These are phyloP conservation scores for Muschampia plurimacula DNA, from an alignment of 2,888 invertebrate species.

Conservation along the genomic window DNA sequence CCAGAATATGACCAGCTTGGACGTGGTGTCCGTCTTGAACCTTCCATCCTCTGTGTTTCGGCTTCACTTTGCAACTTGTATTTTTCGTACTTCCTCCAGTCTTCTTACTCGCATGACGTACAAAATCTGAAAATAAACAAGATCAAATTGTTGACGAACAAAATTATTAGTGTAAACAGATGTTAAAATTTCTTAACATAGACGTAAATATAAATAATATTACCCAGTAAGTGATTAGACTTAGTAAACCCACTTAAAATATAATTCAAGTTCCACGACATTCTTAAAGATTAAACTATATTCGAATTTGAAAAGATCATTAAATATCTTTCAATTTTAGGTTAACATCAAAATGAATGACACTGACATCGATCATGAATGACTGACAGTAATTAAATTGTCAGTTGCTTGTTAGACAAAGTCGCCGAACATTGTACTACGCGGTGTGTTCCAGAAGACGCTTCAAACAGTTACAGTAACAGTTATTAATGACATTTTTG, in stretches of 20 bases:
- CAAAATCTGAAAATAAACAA: conserved; percentile 59
- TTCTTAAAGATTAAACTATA: not conserved
- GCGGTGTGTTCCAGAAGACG: no score
- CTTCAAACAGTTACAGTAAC: no score
- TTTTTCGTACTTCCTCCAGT: conserved; percentile 90
- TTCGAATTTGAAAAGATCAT: no score
- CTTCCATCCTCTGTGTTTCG: conserved; percentile 92
- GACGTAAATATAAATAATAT: not conserved
- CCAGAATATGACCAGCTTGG: conserved; percentile 88
- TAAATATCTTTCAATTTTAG: no score
- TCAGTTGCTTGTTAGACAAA: no score
- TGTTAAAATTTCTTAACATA: not conserved
- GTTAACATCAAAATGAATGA: no score
- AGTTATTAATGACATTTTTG: no score
- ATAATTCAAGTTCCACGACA: conserved; percentile 21
- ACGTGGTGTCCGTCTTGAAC: conserved; percentile 90
- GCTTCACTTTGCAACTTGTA: conserved; percentile 87
- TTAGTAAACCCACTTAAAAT: conserved; percentile 12
- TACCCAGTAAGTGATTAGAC: not conserved
- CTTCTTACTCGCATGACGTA: conserved; percentile 90
- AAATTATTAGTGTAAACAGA: no score
- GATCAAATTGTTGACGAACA: not conserved
- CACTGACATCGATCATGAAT: no score
- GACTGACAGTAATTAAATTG: no score
- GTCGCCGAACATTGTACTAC: no score